A percentile compares a stretch with the other conserved stretches of the same genome.
phyloP scores from a whole-genome alignment of 1,140 invertebrate species.

The Marisa cornuarietis region DNA sequence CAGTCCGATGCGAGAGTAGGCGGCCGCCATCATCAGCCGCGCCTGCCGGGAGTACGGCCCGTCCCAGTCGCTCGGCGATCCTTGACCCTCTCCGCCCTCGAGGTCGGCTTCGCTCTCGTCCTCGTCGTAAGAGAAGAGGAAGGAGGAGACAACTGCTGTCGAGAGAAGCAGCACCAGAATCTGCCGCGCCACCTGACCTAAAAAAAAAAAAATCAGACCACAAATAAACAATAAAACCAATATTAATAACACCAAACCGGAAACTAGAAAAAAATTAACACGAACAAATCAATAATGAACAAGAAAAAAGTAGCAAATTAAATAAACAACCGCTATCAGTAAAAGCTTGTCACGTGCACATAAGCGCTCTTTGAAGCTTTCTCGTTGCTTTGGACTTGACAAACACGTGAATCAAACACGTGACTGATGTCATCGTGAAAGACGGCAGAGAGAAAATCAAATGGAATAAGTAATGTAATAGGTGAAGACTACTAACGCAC shows the following conservation, averaged over 20 bases:
- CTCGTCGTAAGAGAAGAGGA: not conserved
- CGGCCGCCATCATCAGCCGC: constrained; percentile 11
- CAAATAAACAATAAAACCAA: not conserved
- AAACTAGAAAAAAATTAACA: not conserved
- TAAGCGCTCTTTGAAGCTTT: too few relatives aligned
- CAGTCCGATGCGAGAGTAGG: constrained; percentile 8
- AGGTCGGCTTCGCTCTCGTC: not conserved
- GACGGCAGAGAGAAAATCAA: too few relatives aligned
- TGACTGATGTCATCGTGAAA: too few relatives aligned
- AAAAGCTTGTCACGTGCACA: too few relatives aligned
- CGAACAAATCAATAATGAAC: not conserved
- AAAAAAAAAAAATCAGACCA: not conserved
- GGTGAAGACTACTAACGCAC: too few relatives aligned
- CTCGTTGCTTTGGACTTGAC: too few relatives aligned
- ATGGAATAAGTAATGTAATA: too few relatives aligned
- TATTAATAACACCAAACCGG: not conserved
- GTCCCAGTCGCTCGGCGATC: not conserved
- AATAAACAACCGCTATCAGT: too few relatives aligned
- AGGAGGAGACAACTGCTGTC: constrained; percentile 1
- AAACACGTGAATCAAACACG: too few relatives aligned
- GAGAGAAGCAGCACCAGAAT: not conserved
- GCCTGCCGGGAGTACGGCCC: constrained; percentile 7
- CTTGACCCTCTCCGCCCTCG: not conserved
- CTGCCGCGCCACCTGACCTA: constrained; percentile 7
- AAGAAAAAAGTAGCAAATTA: too few relatives aligned